phyloP scores from a whole-genome alignment of 2,797 vertebrate genomes.

The Enteromius radiatus region DNA sequence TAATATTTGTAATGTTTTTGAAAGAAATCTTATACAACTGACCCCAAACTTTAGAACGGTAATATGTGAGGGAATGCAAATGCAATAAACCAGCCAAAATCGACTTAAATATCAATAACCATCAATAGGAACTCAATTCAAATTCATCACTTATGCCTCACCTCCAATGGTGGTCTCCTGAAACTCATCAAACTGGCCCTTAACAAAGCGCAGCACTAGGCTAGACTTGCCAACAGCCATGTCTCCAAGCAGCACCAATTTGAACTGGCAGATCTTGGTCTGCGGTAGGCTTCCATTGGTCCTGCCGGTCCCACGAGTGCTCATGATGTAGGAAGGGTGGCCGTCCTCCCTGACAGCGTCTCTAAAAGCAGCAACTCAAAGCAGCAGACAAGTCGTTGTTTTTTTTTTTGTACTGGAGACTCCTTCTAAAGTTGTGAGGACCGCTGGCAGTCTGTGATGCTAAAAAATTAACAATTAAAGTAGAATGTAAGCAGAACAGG shows the following conservation, averaged over 20 bases:
- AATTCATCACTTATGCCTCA: conserved; percentile 60
- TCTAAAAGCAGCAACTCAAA: conserved; percentile 50
- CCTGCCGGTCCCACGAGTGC: conserved; percentile 78
- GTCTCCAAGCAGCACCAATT: conserved; percentile 85
- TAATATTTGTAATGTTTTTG: not conserved
- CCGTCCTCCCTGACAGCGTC: conserved; percentile 64
- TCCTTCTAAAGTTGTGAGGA: conserved; percentile 23
- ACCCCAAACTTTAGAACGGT: not conserved
- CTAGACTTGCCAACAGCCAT: conserved; percentile 89
- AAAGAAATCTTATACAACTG: not conserved
- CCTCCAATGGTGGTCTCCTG: conserved; percentile 88
- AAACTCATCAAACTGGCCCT: conserved; percentile 87
- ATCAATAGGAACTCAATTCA: not conserved
- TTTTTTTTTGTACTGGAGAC: conserved; percentile 31
- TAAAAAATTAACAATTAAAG: conserved; percentile 18
- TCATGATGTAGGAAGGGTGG: conserved; percentile 71
- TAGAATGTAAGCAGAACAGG: not conserved
- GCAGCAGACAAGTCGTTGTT: conserved; percentile 45
- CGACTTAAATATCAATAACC: not conserved
- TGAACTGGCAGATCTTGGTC: conserved; percentile 89
- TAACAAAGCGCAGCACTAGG: conserved; percentile 85
- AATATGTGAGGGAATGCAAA: not conserved
- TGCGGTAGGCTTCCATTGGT: conserved; percentile 80
- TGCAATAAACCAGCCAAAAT: not conserved
- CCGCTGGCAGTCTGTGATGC: conserved; percentile 8